Base-by-base conservation (phyloP, 92 coral and sea anemone species). In the Epizoanthus ramosus region DNA sequence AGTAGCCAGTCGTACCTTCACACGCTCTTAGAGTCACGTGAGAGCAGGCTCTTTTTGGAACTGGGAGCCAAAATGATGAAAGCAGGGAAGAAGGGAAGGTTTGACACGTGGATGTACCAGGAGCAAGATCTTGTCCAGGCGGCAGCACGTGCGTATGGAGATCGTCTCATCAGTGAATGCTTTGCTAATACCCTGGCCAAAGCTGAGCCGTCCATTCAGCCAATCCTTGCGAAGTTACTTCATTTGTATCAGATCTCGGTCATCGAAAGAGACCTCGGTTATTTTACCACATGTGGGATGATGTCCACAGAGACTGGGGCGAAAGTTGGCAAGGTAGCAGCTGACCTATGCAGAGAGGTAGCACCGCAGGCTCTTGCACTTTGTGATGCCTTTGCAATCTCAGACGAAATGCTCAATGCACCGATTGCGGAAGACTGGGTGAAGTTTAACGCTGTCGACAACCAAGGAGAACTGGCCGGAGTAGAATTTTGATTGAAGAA, bases 401-500 rank as follows among this genome's bases (percentile, higher is more conserved):
- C 98, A 8, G 95, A 94, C 70, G 90, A 86, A 68, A 94, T 94
- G 95, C 83, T 94, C 28, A 92, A 87, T 69, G 94, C 98, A 16
- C 98, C 98, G 16, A 90, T 94, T 37, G 98, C 98, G 7, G 85
- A 87, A 72, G 98, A 94, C 88, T 94, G 98, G 98, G 89, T 94
- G 81, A 85, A 88, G 81, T 94, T 81, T 73, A 94, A 94, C 50
- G 90, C 82, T 28, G 86, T 84, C 41, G 98, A 94, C 61, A 94
- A 94, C 85, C 71, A 82, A 35, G 98, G 98, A 72, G 98, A 94
- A 50, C 77, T 87, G 28, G 80, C 61, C 6, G 81, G 81, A 6
- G 28, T 75, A 50, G 15, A 50, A 13, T 50, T 50, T 50, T 12
- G 54, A 50, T 50, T 9, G 54, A 50, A 50, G 15, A 50, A 12